phyloP scores from a whole-genome alignment of 2,888 invertebrate genomes.

The Auanema sp. region DNA sequence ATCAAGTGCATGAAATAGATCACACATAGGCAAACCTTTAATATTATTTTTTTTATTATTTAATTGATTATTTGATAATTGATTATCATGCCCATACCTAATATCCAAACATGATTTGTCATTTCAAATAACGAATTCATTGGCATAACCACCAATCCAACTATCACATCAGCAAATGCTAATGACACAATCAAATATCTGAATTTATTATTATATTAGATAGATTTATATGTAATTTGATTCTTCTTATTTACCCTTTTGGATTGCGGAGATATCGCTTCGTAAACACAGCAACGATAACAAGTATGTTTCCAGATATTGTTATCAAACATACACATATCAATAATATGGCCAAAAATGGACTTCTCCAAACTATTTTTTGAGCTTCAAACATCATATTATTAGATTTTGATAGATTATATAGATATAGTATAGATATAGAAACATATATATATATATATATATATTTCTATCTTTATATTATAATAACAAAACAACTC shows the following conservation, averaged over 20 bases:
- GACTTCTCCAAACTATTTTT: constrained; percentile 53
- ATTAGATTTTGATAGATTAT: too few species aligned
- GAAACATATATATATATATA: too few species aligned
- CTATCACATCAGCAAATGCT: constrained; percentile 92
- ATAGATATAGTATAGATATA: too few species aligned
- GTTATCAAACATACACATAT: constrained; percentile 86
- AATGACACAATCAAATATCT: constrained; percentile 71
- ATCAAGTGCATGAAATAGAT: constrained; percentile 93
- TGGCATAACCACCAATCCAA: constrained; percentile 96
- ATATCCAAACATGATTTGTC: constrained; percentile 58
- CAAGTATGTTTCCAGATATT: constrained; percentile 90
- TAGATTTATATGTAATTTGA: constrained; percentile 1
- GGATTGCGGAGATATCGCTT: constrained; percentile 93
- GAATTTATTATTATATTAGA: not conserved
- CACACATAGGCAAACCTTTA: constrained; percentile 91
- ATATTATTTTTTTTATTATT: constrained; percentile 3
- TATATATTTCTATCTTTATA: too few species aligned
- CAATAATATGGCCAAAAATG: constrained; percentile 75
- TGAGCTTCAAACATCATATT: not conserved
- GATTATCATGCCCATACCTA: constrained; percentile 40
- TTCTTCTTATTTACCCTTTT: constrained; percentile 73
- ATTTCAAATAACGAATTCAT: constrained; percentile 69
- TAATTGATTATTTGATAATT: not conserved
- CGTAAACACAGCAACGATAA: constrained; percentile 87
- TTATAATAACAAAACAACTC: too few species aligned